Conservation (phyloP, 1,140 invertebrate genomes). For the Scylla paramamosain region DNA sequence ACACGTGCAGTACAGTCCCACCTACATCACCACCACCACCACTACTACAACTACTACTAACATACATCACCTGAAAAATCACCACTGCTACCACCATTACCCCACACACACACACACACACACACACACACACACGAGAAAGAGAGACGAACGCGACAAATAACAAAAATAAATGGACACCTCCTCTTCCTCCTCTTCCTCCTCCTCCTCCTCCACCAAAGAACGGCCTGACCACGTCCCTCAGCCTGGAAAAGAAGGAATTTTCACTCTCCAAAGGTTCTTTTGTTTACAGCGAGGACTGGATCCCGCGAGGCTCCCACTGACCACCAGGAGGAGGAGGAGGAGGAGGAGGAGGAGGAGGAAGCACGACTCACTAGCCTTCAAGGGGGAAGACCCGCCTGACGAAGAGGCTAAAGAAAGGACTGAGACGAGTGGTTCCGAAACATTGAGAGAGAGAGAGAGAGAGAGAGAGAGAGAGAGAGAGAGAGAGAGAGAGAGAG, state of each 20-base stretch:
- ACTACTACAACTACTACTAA: background rate
- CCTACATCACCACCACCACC: background rate
- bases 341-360: conserved; percentile 30
- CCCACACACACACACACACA: conserved; percentile 5
- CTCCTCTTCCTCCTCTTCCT: background rate
- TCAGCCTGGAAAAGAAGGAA: background rate
- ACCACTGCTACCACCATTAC: background rate
- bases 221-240: background rate
- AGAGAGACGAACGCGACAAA: too few species aligned
- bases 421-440: background rate
- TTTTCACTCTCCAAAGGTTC: conserved; percentile 4
- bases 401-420: background rate
- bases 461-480: background rate
- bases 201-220: background rate
- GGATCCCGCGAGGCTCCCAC: background rate
- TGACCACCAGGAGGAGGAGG: conserved; percentile 16
- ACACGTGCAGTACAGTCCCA: background rate
- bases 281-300: background rate
- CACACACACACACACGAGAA: background rate
- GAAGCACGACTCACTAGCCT: conserved; percentile 25
- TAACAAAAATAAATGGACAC: background rate
- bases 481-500: background rate
- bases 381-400: background rate
- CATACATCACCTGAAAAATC: background rate
- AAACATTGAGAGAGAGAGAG: background rate